Evolutionary conservation across 1,140 invertebrate genomes (phyloP).

Genomic region (Zaprionus tsacasi): DNA sequence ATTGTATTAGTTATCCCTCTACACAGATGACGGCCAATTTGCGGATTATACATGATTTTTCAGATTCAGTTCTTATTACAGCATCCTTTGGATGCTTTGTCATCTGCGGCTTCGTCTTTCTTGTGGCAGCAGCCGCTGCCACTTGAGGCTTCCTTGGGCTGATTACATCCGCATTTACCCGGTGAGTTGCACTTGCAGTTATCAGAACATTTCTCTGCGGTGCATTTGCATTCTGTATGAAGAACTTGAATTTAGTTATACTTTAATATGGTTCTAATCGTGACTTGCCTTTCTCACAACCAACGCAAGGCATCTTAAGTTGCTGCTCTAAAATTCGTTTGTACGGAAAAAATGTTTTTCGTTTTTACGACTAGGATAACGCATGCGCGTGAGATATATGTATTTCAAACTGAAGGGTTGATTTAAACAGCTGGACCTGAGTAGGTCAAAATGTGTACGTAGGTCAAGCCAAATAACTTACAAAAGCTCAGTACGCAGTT

Average conservation of each 20-base stretch:
- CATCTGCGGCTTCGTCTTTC: neutral
- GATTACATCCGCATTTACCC: constrained; percentile 83
- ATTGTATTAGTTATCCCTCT: constrained; percentile 40
- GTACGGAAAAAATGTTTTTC: neutral
- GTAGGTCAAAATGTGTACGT: neutral
- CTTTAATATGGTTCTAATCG: neutral
- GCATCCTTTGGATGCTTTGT: constrained; percentile 24
- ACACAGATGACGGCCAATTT: constrained; percentile 13
- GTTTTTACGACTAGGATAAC: neutral
- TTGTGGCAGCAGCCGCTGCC: constrained; percentile 44
- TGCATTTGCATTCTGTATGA: constrained; percentile 85
- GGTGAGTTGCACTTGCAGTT: constrained; percentile 85
- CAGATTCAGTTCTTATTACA: constrained; percentile 18
- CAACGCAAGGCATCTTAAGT: constrained; percentile 68
- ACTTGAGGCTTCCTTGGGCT: constrained; percentile 6
- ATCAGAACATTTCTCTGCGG: constrained; percentile 84
- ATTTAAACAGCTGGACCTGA: neutral
- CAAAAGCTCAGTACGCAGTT: neutral
- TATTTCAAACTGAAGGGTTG: constrained; percentile 4
- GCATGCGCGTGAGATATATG: constrained; percentile 3
- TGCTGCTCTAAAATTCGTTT: neutral
- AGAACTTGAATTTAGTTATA: constrained; percentile 18
- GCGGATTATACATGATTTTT: neutral
- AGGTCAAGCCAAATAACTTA: neutral
- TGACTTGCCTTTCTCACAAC: constrained; percentile 69